Base-by-base conservation (phyloP, 1,140 invertebrate species). In the Phymorhynchus buccinoides region DNA sequence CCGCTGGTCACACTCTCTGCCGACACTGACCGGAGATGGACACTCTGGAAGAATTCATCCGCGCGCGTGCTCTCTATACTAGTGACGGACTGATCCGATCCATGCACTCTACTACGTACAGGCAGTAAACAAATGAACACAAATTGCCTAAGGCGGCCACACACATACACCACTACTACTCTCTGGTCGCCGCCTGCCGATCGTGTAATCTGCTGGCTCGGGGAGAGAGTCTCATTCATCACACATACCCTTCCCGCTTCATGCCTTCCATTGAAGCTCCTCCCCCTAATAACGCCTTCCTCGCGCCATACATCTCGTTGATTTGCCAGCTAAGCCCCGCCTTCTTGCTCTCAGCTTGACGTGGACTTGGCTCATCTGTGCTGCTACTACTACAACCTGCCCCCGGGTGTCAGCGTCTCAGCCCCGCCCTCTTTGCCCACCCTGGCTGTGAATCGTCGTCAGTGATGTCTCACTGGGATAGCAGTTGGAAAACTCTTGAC, bases 241-340 rank as follows among this genome's bases (percentile, higher is more conserved):
- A 79, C 77, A 56, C 77, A 79, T n/a, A n/a, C n/a, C 77, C 77
- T 79, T 79, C 16, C 77, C 77, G 27, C 48, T 52, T 79, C 77
- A 52, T n/a, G 27, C 7, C 42, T n/a, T 4, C 16, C 22, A 27
- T 79, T 52, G 30, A 32, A 32, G 42, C 77, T 44, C 37, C 22
- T 32, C 18, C 12, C 41, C 14, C 41, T 48, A 3, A 30, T n/a
- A 2, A 42, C 77, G 77, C 77, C 77, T 30, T 44, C 7, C 77
- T 27, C 6, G 27, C 41, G 12, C n/a, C 30, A 4, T 22, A 6
- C 41, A 7, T 78, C 75, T 9, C 39, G 75, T n/a, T 42, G 39
- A 22, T 78, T 78, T 16, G 42, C 9, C 0, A 7, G 42, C 27
- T 52, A 22, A 32, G 16, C 39, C 32, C 41, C 42, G 27, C 22